Base-by-base conservation (phyloP, 1,140 invertebrate species). In the Gonatopus flavifemur region DNA sequence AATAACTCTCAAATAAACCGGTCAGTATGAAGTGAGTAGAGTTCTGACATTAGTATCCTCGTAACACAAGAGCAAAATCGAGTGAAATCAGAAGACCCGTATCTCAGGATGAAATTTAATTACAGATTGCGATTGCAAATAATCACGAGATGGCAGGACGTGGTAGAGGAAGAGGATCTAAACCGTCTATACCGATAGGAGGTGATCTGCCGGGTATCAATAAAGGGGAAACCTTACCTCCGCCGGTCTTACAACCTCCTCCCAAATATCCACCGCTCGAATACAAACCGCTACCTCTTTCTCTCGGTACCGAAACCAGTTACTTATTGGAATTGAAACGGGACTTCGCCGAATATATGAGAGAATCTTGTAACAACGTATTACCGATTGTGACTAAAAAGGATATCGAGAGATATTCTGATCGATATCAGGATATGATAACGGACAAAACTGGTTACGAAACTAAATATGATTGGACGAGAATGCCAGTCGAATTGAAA, bases 371-470 rank as follows among this genome's bases (percentile, higher is more conserved):
- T 21, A 77, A 72, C 49, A 74, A 74, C 64, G 62, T 85, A 25
- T 64, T 69, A 57, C 65, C 76, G 28, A 58, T 67, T 44, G 69
- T 78, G 28, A 67, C 76, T 28, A 81, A 82, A 54, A 82, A 80
- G 58, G 82, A 86, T 36, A 80, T 87, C 9, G 81, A 88, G 58
- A 75, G 86, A 15, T 84, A 84, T 66, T 86, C 86, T 0, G 86
- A 88, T 59, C 80, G 82, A 51, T 83, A 87, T 58, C 78, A 84
- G 30, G 75, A 78, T 8, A 64, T 78, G 20, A 60, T 76, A 20
- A 64, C 67, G 0, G 62, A 59, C 13, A 78, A 77, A 38, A 70
- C 64, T 9, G 70, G 74, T 46, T 69, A 72, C 30, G 78, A 77
- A n/a, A 36, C 57, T 1, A 64, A 64, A 1, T 82, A 81, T 40